Evolutionary conservation across 2,888 invertebrate species (phyloP), one percentile per base, ranked within the genome.

Genomic region (Himalopsyche anomala): DNA sequence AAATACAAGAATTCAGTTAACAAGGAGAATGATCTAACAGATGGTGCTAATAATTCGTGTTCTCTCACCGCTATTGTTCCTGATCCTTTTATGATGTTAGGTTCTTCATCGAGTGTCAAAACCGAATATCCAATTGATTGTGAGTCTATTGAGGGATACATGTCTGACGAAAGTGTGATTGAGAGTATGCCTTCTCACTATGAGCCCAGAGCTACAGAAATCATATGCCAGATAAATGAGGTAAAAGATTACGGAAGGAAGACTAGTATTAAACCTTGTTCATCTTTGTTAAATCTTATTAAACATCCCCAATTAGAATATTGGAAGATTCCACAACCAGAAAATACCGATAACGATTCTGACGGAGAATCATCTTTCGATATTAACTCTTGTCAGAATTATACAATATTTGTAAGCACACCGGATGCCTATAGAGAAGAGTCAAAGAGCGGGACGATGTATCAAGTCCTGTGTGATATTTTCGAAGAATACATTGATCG

Each of bases 41-140:
- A 74, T 38, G 74, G 15, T 12, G 5, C 11, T 0, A 28, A 38
- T 15, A 5, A 74, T 36, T 36, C 74, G 38, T 74, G 74, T 36
- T 74, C 38, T 15, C 36, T 74, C 15, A 74, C 28, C 15, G 15
- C 38, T 36, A 74, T 74, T 15, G 15, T 74, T 74, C 74, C 74
- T 36, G 74, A 74, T 74, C 74, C 74, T 28, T 74, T 74, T 36
- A 74, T 74, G 74, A 74, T 74, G 74, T 15, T 74, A 74, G 74
- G 74, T 74, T 74, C 74, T 12, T 74, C 74, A 12, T 12, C 36
- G 12, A 74, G 28, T 36, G 36, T 74, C 5, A 38, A 36, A 15
- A 36, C 12, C 5, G 11, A 38, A 36, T 11, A 74, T 38, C 12
- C 28, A 5, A 36, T 74, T 1, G 74, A 74, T 36, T 74, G 74